phyloP scores from a whole-genome alignment of 2,797 vertebrate genomes.

The Leucoraja ocellata region DNA sequence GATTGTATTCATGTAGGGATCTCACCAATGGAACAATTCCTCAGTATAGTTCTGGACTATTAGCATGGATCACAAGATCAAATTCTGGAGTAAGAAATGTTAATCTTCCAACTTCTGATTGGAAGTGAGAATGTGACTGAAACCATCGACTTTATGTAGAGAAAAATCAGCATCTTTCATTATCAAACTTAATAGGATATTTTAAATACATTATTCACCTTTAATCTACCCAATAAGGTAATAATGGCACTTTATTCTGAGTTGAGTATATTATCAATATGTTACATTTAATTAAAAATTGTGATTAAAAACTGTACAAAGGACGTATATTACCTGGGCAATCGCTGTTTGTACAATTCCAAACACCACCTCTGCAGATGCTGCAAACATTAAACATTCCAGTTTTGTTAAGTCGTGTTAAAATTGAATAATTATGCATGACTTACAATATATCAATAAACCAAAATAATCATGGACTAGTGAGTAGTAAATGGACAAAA shows the following conservation, averaged over 20 bases:
- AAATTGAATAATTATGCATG: neutral
- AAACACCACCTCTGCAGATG: constrained; percentile 79
- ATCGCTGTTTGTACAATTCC: constrained; percentile 95
- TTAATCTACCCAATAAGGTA: neutral
- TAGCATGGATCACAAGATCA: neutral
- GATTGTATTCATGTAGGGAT: no score
- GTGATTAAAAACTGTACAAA: neutral
- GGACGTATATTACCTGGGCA: constrained; percentile 71
- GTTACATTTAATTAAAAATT: neutral
- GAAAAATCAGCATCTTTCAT: neutral
- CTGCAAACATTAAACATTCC: constrained; percentile 50
- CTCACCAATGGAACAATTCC: neutral
- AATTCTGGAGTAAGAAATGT: neutral
- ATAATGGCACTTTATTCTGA: neutral
- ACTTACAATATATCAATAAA: constrained; percentile 31
- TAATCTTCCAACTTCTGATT: neutral
- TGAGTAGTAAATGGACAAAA: neutral
- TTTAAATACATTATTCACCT: neutral
- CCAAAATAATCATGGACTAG: constrained; percentile 42
- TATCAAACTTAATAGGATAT: neutral
- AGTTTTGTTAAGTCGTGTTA: neutral
- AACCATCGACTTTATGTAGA: neutral
- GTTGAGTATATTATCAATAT: neutral
- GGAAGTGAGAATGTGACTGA: neutral
- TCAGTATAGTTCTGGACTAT: neutral